Percentiles rank a stretch among this genome's conserved stretches.
phyloP scores from a whole-genome alignment of 2,797 vertebrate species.

The Acomys russatus region DNA sequence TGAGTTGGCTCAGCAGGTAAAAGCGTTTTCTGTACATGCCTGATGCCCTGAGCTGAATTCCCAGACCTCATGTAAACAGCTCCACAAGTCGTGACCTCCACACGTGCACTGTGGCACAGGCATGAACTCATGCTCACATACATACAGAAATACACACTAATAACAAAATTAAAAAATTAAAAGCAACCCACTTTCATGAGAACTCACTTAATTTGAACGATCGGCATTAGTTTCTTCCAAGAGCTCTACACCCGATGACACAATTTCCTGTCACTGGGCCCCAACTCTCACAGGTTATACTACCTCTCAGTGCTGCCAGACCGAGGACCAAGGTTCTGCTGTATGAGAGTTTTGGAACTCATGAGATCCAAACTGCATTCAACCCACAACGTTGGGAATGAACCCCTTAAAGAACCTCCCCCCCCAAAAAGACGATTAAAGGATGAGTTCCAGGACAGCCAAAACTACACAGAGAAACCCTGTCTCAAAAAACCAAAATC shows the following conservation, averaged over 20 bases:
- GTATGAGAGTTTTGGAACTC: neutral
- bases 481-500: neutral
- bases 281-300: neutral
- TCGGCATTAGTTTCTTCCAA: too few species aligned
- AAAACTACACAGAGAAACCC: neutral
- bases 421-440: neutral
- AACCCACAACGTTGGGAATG: neutral
- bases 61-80: neutral
- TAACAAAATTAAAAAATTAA: neutral
- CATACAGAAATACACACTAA: neutral
- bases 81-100: neutral
- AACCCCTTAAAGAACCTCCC: neutral
- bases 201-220: neutral
- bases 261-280: neutral
- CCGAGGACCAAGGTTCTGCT: neutral
- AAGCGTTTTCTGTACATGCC: neutral
- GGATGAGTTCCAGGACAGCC: neutral
- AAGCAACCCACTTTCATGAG: neutral
- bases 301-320: neutral
- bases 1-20: neutral
- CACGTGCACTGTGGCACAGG: neutral
- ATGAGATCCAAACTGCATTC: neutral
- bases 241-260: neutral
- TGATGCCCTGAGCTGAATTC: neutral
- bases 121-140: neutral